Evolutionary conservation across 2,113 vertebrate genomes (phyloP).

Genomic region (Pampusana beccarii): DNA sequence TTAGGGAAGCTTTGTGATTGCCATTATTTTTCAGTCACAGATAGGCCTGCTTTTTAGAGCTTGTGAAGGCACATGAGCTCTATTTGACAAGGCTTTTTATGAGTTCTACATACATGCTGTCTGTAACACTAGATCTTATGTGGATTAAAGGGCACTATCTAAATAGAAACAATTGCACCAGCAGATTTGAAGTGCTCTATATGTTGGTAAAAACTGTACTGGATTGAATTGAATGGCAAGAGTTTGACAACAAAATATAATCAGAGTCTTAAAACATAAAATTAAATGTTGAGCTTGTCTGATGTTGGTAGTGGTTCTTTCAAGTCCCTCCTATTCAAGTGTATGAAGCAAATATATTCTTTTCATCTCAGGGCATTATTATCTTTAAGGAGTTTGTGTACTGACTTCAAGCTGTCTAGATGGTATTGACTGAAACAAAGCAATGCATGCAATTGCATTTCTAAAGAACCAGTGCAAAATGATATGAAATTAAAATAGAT

Average conservation of each 20-base stretch:
- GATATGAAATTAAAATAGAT: conserved; percentile 66
- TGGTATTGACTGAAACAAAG: conserved; percentile 65
- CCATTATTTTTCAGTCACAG: not conserved
- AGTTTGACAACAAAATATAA: not conserved
- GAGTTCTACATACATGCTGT: not conserved
- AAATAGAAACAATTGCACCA: conserved; percentile 14
- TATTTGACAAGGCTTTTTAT: not conserved
- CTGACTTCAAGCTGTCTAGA: conserved; percentile 32
- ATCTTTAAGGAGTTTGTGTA: conserved; percentile 41
- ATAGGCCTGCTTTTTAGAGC: not conserved
- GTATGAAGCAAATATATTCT: conserved; percentile 26
- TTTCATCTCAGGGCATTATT: conserved; percentile 25
- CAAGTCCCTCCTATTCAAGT: not conserved
- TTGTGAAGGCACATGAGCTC: not conserved
- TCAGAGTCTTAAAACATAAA: not conserved
- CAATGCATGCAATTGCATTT: conserved; percentile 57
- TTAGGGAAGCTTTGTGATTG: conserved; percentile 13
- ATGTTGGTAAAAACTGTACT: not conserved
- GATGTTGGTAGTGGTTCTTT: not conserved
- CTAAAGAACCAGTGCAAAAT: conserved; percentile 55
- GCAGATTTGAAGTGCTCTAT: not conserved
- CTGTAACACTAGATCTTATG: not conserved
- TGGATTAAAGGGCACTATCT: not conserved
- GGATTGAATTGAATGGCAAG: not conserved
- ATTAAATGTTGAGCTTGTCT: not conserved